Evolutionary conservation across 2,888 invertebrate genomes (phyloP), one percentile per base, ranked within the genome.

Genomic region (Hyposoter didymator): DNA sequence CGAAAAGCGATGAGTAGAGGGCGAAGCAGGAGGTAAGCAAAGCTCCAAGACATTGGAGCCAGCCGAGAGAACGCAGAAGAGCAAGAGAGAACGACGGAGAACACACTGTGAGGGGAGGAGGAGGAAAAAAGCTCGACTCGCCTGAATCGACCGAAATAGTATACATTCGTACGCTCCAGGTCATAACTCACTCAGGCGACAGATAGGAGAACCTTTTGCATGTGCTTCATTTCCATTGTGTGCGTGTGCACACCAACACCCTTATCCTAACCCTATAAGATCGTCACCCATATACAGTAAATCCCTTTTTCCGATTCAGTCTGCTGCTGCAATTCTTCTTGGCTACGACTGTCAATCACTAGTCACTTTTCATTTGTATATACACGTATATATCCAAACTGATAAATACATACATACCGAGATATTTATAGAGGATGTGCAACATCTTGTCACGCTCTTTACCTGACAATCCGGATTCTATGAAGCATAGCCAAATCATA

Each of bases 131-230:
- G 66, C 75, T 70, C 75, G 85, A 75, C 79, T 84, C 79, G 75
- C 66, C 79, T 76, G 62, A 81, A 85, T 81, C 83, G 83, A 85
- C 85, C 85, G 80, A 85, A 85, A 85, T 85, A 85, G 85, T 85
- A 85, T 81, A 83, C 79, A 83, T 80, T 78, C 76, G 85, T 85
- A 78, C 80, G 75, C 82, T 72, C 82, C 49, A 73, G 80, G 85
- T 85, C 78, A 83, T 85, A 85, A 83, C 80, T 85, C 85, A 85
- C 85, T 72, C 76, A 10, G 67, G 83, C 83, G 85, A 85, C 85
- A 85, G 83, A 83, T 83, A 85, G 67, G 45, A 45, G 32, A 78
- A 62, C n/a, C 80, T 74, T 72, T 45, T 69, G 69, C 66, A 66
- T 64, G 78, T 52, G 75, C 52, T 79, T 45, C 78, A 52, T 70